Conservation (phyloP, 2,888 invertebrate genomes). For the Selenia dentaria region DNA sequence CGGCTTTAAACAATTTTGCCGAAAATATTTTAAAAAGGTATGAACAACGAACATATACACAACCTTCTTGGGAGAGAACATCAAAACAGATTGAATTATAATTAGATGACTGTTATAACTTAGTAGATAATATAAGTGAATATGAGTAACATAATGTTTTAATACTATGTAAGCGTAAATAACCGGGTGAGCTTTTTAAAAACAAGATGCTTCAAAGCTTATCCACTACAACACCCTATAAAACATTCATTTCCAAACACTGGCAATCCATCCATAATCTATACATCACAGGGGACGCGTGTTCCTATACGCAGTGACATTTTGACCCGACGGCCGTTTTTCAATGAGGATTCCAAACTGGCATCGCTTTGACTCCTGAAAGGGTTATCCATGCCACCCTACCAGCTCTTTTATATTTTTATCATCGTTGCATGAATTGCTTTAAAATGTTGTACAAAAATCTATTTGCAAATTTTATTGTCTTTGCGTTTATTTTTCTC, state of each 20-base stretch:
- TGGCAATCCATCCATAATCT: slow-evolving; percentile 38
- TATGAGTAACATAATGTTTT: too few relatives aligned
- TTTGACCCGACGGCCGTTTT: slow-evolving; percentile 67
- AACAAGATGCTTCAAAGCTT: slow-evolving; percentile 11
- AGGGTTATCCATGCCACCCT: slow-evolving; percentile 64
- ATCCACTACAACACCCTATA: slow-evolving; percentile 26
- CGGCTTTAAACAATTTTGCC: too few relatives aligned
- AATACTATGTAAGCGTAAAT: too few relatives aligned
- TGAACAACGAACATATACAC: too few relatives aligned
- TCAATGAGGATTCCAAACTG: slow-evolving; percentile 65
- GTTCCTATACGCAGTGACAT: slow-evolving; percentile 56
- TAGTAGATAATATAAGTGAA: too few relatives aligned
- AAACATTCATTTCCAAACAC: slow-evolving; percentile 26
- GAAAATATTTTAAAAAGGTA: too few relatives aligned
- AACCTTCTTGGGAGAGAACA: too few relatives aligned
- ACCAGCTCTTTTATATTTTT: slow-evolving; percentile 68
- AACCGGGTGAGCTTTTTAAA: too few relatives aligned
- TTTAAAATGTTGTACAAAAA: slow-evolving; percentile 45
- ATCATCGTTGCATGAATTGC: slow-evolving; percentile 68
- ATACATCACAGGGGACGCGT: slow-evolving; percentile 43
- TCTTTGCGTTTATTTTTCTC: slow-evolving; percentile 18
- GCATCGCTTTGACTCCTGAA: slow-evolving; percentile 63
- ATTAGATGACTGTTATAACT: too few relatives aligned
- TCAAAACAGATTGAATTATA: too few relatives aligned
- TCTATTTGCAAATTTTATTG: slow-evolving; percentile 25